These are phyloP conservation scores for Acanthopleura granulata DNA, from an alignment of 2,888 invertebrate species.

Conservation along the genomic window DNA sequence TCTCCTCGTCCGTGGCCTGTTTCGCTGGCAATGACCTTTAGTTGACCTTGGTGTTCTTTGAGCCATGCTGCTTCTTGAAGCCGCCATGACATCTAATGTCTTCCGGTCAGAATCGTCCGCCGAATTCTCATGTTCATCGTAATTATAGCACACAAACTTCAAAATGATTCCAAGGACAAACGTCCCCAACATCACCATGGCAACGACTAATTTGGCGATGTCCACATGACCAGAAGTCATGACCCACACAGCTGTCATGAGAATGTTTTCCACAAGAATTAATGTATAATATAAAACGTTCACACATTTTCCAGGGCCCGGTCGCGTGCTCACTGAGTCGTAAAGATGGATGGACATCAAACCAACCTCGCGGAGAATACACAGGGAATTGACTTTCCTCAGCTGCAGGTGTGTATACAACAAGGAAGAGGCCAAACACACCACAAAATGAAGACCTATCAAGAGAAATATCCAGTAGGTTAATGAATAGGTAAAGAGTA, in stretches of 20 bases:
- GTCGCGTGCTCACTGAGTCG: conserved; percentile 38
- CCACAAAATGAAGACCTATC: conserved; percentile 36
- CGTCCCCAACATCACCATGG: conserved; percentile 41
- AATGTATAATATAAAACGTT: conserved; percentile 49
- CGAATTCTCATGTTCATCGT: conserved; percentile 31
- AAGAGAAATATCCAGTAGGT: conserved; percentile 41
- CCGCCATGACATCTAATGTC: conserved; percentile 3
- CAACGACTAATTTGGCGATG: conserved; percentile 40
- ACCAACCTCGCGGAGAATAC: conserved; percentile 29
- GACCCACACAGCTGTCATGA: conserved; percentile 54
- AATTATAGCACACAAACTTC: conserved; percentile 49
- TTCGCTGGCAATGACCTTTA: background rate
- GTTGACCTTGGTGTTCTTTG: background rate
- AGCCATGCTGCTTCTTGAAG: background rate
- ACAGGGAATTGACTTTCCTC: conserved; percentile 25
- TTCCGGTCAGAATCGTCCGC: conserved; percentile 22
- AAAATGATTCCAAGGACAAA: conserved; percentile 49
- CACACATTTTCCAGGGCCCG: conserved; percentile 43
- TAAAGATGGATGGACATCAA: conserved; percentile 42
- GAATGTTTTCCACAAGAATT: conserved; percentile 50
- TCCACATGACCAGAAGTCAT: conserved; percentile 37
- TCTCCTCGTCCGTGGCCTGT: background rate
- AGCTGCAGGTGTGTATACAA: conserved; percentile 30
- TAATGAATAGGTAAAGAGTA: conserved; percentile 35
- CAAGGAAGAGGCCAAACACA: conserved; percentile 27